phyloP scores from a whole-genome alignment of 1,140 invertebrate species.

The Metaphire vulgaris region DNA sequence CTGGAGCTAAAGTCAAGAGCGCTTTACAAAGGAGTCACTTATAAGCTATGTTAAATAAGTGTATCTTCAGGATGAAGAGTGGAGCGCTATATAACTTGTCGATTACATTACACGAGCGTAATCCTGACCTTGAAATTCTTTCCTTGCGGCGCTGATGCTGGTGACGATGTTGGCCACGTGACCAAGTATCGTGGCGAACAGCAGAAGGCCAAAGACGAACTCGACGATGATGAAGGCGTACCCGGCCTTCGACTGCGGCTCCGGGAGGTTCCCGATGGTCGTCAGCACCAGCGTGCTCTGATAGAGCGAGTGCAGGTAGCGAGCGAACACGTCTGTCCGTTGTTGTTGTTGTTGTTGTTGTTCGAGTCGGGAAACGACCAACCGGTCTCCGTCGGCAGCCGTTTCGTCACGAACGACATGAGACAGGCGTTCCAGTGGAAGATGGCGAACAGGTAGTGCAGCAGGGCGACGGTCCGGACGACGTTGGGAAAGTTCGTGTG shows the following conservation, averaged over 20 bases:
- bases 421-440: conserved; percentile 99
- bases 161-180: conserved; percentile 53
- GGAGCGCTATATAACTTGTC: too few relatives aligned
- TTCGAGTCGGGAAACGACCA: not conserved
- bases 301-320: conserved; percentile 95
- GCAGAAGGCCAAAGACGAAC: conserved; percentile 48
- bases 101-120: too few relatives aligned
- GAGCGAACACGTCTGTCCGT: conserved; percentile 18
- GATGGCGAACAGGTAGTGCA: conserved; percentile 93
- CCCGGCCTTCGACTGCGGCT: conserved; percentile 68
- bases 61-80: too few relatives aligned
- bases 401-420: conserved; percentile 76
- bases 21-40: too few relatives aligned
- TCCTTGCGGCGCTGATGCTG: conserved; percentile 49
- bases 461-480: conserved; percentile 76
- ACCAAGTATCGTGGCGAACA: conserved; percentile 52
- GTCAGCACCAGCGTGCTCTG: conserved; percentile 94
- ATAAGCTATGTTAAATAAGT: too few relatives aligned
- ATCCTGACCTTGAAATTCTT: conserved; percentile 54
- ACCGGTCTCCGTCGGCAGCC: not conserved
- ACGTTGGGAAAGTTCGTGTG: conserved; percentile 98
- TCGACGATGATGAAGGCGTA: conserved; percentile 50
- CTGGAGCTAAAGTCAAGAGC: too few relatives aligned
- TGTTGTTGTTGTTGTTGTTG: conserved; percentile 9
- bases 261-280: conserved; percentile 67